A percentile compares a stretch with the other conserved stretches of the same genome.
phyloP scores from a whole-genome alignment of 2,888 invertebrate species.

The Pasiphila rectangulata region DNA sequence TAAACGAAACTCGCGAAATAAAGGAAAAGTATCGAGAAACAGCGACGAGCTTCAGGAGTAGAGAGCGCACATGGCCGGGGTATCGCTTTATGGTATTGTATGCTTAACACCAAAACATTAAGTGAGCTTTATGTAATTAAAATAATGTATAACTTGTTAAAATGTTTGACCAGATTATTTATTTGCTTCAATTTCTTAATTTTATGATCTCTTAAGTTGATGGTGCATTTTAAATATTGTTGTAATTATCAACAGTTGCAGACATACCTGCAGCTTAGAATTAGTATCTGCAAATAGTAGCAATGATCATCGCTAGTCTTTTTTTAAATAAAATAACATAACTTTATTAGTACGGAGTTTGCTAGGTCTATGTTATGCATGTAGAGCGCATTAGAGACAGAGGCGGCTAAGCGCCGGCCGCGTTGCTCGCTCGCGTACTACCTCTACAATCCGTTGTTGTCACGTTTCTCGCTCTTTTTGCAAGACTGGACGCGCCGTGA shows the following conservation, averaged over 20 bases:
- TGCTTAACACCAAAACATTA: no score
- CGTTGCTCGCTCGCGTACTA: slow-evolving; percentile 12
- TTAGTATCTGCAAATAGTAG: no score
- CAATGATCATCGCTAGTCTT: no score
- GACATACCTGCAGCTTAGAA: no score
- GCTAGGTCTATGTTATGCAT: not conserved
- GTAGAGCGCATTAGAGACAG: slow-evolving; percentile 25
- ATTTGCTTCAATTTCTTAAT: no score
- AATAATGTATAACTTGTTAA: no score
- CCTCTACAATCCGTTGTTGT: slow-evolving; percentile 32
- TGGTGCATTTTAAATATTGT: no score
- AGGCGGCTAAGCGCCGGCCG: slow-evolving; percentile 17
- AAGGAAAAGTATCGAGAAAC: slow-evolving; percentile 29
- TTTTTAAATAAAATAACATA: slow-evolving; percentile 1
- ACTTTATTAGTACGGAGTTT: slow-evolving; percentile 15
- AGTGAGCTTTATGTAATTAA: no score
- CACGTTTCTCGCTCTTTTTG: slow-evolving; percentile 25
- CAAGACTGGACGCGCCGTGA: slow-evolving; percentile 15
- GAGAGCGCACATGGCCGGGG: not conserved
- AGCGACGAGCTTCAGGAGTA: not conserved
- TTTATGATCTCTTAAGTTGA: no score
- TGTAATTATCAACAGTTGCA: no score
- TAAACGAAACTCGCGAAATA: slow-evolving; percentile 30
- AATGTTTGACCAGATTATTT: no score
- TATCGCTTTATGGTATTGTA: no score